Percentiles rank a stretch among this genome's conserved stretches.
Evolutionary conservation across 2,113 vertebrate genomes (phyloP).

Genomic region (Caloenas nicobarica): DNA sequence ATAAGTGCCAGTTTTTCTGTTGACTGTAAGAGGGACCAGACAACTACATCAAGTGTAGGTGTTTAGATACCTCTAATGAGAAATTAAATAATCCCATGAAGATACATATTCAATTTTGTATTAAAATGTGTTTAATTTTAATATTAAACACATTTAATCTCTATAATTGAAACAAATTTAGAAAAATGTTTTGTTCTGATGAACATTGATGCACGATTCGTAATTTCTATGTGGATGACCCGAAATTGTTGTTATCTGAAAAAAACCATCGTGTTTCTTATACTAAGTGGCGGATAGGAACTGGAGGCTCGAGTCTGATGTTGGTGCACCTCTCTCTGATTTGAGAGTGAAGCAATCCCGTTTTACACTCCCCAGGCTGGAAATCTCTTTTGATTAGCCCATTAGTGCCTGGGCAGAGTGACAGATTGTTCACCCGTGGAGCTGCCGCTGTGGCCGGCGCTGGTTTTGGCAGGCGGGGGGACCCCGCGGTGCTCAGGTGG

Average conservation of each 20-base stretch:
- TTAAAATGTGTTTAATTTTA: background rate
- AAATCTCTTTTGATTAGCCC: background rate
- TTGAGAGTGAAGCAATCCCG: background rate
- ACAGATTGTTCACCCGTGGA: conserved; percentile 17
- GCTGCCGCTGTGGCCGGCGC: conserved; percentile 4
- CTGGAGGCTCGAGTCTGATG: fast-evolving
- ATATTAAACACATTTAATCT: background rate
- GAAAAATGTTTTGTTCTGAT: background rate
- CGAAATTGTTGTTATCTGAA: fast-evolving
- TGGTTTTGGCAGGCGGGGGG: background rate
- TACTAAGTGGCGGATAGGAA: fast-evolving
- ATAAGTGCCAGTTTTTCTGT: background rate
- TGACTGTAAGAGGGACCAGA: background rate
- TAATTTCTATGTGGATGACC: background rate
- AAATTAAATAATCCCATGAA: background rate
- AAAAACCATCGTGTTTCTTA: background rate
- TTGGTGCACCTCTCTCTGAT: background rate
- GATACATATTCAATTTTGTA: background rate
- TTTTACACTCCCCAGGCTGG: background rate
- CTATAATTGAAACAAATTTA: background rate
- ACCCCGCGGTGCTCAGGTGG: conserved; percentile 33
- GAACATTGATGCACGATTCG: background rate
- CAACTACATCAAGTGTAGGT: background rate
- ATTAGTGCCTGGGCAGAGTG: conserved; percentile 15
- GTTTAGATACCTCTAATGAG: background rate